Evolutionary conservation across 1,140 invertebrate species (phyloP).

Genomic region (Araneus ventricosus): DNA sequence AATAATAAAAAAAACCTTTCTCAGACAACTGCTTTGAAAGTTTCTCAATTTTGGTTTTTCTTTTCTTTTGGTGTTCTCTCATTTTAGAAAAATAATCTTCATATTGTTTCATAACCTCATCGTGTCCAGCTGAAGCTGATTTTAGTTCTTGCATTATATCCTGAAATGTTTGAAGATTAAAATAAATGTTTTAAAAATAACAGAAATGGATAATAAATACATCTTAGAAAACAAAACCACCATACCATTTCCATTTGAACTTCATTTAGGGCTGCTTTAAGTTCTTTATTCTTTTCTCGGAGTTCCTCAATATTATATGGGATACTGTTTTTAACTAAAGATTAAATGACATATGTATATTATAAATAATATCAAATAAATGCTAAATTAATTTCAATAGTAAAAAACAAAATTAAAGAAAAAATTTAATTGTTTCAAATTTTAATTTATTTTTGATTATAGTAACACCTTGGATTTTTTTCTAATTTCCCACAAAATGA

Average conservation of each 20-base stretch:
- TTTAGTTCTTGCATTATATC: constrained; percentile 1
- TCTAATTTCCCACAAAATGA: too few relatives aligned
- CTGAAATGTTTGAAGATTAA: not conserved
- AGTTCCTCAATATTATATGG: not conserved
- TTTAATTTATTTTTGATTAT: too few relatives aligned
- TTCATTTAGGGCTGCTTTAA: not conserved
- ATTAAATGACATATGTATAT: not conserved
- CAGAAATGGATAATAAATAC: not conserved
- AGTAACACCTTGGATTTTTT: too few relatives aligned
- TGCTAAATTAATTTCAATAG: too few relatives aligned
- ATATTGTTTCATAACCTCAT: not conserved
- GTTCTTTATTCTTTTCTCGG: not conserved
- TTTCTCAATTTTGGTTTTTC: not conserved
- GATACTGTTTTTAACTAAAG: not conserved
- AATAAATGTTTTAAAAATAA: not conserved
- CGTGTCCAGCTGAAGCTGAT: not conserved
- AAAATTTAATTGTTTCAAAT: too few relatives aligned
- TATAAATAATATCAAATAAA: too few relatives aligned
- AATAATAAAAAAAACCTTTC: not conserved
- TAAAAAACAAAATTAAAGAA: too few relatives aligned
- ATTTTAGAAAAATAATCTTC: not conserved
- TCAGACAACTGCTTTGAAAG: not conserved
- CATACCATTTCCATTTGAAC: not conserved
- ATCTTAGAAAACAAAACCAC: not conserved
- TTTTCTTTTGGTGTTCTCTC: constrained; percentile 10